phyloP scores from a whole-genome alignment of 2,797 vertebrate species.

The Silurus aristotelis region DNA sequence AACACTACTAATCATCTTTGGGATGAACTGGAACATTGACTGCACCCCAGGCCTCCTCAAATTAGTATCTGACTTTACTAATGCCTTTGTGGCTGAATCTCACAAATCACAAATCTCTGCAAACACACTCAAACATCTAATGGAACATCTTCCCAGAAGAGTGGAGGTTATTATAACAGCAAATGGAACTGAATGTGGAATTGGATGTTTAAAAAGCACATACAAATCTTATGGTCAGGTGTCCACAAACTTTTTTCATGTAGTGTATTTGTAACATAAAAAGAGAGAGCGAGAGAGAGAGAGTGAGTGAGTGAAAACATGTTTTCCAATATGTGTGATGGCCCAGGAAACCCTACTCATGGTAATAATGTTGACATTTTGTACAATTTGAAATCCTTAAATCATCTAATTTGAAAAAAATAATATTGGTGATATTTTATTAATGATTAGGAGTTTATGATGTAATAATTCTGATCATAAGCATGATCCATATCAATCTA shows the following conservation, averaged over 20 bases:
- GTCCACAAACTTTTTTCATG: too few species aligned
- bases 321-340: background rate
- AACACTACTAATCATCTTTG: too few species aligned
- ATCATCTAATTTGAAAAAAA: background rate
- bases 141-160: too few species aligned
- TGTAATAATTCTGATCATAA: background rate
- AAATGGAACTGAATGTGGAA: too few species aligned
- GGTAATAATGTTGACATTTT: background rate
- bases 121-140: background rate
- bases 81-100: too few species aligned
- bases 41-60: too few species aligned
- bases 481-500: background rate
- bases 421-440: background rate
- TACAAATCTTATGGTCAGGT: too few species aligned
- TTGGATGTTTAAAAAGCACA: too few species aligned
- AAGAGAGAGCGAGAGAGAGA: background rate
- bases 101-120: background rate
- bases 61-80: too few species aligned
- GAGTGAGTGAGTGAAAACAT: background rate
- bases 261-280: background rate
- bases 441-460: background rate
- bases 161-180: too few species aligned
- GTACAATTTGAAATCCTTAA: background rate
- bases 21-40: too few species aligned
- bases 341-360: background rate